These are phyloP conservation scores for Anoncus sp. DNA, from an alignment of 2,888 invertebrate genomes.

Conservation along the genomic window DNA sequence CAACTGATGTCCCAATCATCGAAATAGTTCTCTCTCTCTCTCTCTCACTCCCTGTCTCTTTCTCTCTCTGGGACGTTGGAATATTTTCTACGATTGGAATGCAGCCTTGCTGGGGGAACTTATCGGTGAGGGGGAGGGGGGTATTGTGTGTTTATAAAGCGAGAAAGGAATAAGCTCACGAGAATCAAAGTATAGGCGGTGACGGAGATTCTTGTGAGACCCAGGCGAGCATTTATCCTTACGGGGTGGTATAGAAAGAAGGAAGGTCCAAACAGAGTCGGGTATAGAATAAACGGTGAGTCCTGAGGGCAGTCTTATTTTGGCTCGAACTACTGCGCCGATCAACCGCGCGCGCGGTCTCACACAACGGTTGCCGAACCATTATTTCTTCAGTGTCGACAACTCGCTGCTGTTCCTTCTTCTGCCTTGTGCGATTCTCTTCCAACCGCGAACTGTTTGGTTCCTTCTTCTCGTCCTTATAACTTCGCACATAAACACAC, in stretches of 20 bases:
- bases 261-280: slow-evolving; percentile 69
- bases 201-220: slow-evolving; percentile 58
- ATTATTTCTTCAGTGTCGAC: slow-evolving; percentile 79
- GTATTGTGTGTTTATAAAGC: slow-evolving; percentile 45
- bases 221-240: slow-evolving; percentile 75
- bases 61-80: not conserved
- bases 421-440: slow-evolving; percentile 58
- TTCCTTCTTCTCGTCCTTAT: slow-evolving; percentile 45
- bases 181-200: slow-evolving; percentile 28
- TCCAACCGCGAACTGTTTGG: slow-evolving; percentile 42
- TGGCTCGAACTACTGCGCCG: slow-evolving; percentile 72
- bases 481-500: slow-evolving; percentile 17
- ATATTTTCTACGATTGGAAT: slow-evolving; percentile 45
- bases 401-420: slow-evolving; percentile 74
- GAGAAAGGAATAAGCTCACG: slow-evolving; percentile 41
- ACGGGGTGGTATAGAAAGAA: slow-evolving; percentile 70
- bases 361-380: slow-evolving; percentile 70
- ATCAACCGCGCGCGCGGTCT: slow-evolving; percentile 60
- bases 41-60: not conserved
- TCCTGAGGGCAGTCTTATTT: slow-evolving; percentile 76
- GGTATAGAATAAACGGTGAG: slow-evolving; percentile 65
- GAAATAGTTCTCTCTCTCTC: not conserved
- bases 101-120: slow-evolving; percentile 19
- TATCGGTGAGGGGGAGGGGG: slow-evolving; percentile 13
- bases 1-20: not conserved